Conservation (phyloP, 1,140 invertebrate species). For the Drosophila triauraria region DNA sequence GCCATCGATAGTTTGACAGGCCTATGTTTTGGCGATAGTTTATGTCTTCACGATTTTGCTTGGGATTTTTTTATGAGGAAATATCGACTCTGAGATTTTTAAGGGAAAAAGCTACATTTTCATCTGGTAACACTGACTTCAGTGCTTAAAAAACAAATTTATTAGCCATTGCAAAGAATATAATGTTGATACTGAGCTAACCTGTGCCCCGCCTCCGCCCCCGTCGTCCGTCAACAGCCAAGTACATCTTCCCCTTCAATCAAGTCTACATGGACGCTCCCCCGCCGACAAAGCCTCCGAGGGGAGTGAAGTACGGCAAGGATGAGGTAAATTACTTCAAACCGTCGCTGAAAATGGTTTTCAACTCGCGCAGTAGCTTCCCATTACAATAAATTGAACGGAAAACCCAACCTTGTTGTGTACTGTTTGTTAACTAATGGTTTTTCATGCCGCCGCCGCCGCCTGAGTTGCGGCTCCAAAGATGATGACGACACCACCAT, state of each 20-base stretch:
- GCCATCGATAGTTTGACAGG: slow-evolving; percentile 29
- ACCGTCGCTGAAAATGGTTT: slow-evolving; percentile 20
- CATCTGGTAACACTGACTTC: neutral
- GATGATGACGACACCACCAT: slow-evolving; percentile 64
- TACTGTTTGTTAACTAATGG: slow-evolving; percentile 6
- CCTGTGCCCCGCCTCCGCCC: slow-evolving; percentile 17
- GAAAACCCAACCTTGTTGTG: neutral
- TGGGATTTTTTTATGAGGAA: too few species aligned
- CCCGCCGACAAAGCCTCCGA: slow-evolving; percentile 92
- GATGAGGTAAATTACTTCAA: slow-evolving; percentile 89
- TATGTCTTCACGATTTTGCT: too few species aligned
- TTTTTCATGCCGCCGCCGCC: neutral
- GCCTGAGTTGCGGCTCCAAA: slow-evolving; percentile 11
- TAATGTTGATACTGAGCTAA: slow-evolving; percentile 45
- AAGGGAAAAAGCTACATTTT: too few species aligned
- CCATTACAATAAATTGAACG: slow-evolving; percentile 16
- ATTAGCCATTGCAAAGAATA: slow-evolving; percentile 8
- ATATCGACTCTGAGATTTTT: neutral
- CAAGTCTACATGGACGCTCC: slow-evolving; percentile 64
- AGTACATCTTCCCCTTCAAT: slow-evolving; percentile 31
- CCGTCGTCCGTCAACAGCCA: slow-evolving; percentile 17
- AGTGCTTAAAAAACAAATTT: slow-evolving; percentile 25
- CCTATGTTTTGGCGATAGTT: too few species aligned
- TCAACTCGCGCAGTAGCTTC: slow-evolving; percentile 2
- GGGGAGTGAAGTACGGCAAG: slow-evolving; percentile 92